phyloP scores from a whole-genome alignment of 2,113 vertebrate genomes.

The Heptranchias perlo region DNA sequence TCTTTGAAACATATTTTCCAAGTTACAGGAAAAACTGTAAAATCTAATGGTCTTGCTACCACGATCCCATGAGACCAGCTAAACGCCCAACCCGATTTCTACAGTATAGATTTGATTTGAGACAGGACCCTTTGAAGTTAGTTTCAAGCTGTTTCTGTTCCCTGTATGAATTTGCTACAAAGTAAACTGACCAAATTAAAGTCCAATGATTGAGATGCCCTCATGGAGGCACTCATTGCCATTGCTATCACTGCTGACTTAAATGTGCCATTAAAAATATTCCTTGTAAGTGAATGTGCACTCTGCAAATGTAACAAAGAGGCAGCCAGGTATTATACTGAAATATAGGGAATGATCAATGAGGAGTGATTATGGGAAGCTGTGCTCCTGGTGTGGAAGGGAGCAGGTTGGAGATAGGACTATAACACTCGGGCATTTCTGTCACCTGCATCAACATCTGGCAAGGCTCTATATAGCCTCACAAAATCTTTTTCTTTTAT shows the following conservation, averaged over 20 bases:
- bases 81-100: neutral
- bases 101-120: too few relatives aligned
- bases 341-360: too few relatives aligned
- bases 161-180: neutral
- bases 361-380: neutral
- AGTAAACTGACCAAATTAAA: neutral
- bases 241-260: neutral
- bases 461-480: neutral
- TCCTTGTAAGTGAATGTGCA: neutral
- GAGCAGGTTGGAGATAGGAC: neutral
- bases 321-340: neutral
- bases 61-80: neutral
- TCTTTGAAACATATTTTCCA: neutral
- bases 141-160: neutral
- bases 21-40: neutral
- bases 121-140: neutral
- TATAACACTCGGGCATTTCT: neutral
- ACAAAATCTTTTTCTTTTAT: too few relatives aligned
- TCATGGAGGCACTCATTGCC: neutral
- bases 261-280: neutral
- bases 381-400: neutral
- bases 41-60: neutral
- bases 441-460: too few relatives aligned
- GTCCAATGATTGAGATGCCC: neutral
- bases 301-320: neutral